Evolutionary conservation across 2,797 vertebrate genomes (phyloP), one percentile per base, ranked within the genome.

Genomic region (Gambelia wislizenii): DNA sequence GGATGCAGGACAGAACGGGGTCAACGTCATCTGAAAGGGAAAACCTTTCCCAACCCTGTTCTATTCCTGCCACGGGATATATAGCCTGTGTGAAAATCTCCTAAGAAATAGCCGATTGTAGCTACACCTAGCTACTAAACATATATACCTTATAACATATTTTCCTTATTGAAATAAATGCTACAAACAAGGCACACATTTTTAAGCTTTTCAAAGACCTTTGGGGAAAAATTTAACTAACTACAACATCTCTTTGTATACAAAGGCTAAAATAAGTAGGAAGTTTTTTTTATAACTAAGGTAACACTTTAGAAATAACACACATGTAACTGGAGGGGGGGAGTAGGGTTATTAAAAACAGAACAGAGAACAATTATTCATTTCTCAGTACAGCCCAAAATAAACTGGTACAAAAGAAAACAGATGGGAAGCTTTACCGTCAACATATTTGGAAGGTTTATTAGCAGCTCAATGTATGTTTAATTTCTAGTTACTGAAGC

Each of bases 181-280:
- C 90, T 87, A 81, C 89, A 90, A 88, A 85, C 94, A 96, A 97
- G 96, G 96, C 96, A 96, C 95, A 91, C 89, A 94, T 94, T 92
- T 90, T 92, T 92, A 93, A 95, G 93, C 90, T 89, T 93, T 74
- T 87, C 5, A 1, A 94, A 91, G 61, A 30, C 90, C 74, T 86
- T 93, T 89, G 89, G 90, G 88, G 92, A 91, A 85, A 76, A 83
- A 47, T 89, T 72, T 72, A 93, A 86, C 91, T 92, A 33, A 87
- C 86, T 18, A 91, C 87, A 72, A 47, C 84, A 93, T 92, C 83
- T 87, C 89, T 89, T 90, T 44, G 22, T 75, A 84, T 89, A 86
- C 89, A 89, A 79, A 77, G 89, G 85, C 59, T 89, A 89, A 49
- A 88, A 88, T 79, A 93, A 87, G 85, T 83, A 78, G 44, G n/a